Percentiles rank a stretch among this genome's conserved stretches.
phyloP scores from a whole-genome alignment of 2,113 vertebrate species.

The Excalfactoria chinensis region DNA sequence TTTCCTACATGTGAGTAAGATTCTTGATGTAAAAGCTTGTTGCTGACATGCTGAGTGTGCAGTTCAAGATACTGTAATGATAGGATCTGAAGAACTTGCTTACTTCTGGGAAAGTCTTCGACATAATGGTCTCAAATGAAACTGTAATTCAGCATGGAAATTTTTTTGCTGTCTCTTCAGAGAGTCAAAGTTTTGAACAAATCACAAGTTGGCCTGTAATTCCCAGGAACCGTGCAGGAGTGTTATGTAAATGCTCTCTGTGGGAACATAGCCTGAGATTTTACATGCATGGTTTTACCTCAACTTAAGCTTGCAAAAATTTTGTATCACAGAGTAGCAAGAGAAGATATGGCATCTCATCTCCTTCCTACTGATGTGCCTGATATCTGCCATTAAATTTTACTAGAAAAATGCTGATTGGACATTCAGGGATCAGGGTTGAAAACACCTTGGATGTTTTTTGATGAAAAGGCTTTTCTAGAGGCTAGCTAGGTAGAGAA shows the following conservation, averaged over 20 bases:
- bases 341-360: neutral
- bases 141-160: neutral
- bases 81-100: neutral
- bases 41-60: neutral
- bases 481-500: neutral
- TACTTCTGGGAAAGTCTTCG: neutral
- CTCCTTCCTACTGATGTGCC: neutral
- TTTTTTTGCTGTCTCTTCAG: neutral
- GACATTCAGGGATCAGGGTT: neutral
- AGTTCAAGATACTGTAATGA: neutral
- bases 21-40: neutral
- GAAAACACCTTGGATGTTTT: neutral
- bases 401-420: neutral
- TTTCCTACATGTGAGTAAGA: neutral
- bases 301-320: slow-evolving; percentile 14
- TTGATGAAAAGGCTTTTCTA: neutral
- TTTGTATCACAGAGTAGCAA: neutral
- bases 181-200: neutral
- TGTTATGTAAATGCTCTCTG: neutral
- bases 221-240: neutral
- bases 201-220: neutral
- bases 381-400: neutral
- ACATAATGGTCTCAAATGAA: neutral
- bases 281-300: neutral
- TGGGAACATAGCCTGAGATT: neutral